Conservation (phyloP, 1,140 invertebrate genomes). For the Tetramorium simillimum region DNA sequence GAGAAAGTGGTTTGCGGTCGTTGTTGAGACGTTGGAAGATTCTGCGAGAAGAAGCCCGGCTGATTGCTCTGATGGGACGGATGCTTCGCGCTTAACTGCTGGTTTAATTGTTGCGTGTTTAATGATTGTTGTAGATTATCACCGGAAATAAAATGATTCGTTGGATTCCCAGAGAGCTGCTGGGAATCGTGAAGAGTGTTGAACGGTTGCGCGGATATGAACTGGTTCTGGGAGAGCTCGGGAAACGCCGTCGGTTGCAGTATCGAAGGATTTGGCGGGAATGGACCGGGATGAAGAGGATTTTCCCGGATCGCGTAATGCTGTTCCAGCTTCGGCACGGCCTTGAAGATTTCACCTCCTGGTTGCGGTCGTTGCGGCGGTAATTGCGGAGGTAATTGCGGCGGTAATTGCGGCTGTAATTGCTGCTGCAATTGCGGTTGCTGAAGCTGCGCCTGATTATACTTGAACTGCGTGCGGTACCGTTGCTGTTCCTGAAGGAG, state of each 20-base stretch:
- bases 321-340: constrained; percentile 91
- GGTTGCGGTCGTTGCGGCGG: constrained; percentile 81
- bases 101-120: constrained; percentile 70
- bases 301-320: constrained; percentile 87
- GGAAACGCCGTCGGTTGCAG: constrained; percentile 64
- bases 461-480: constrained; percentile 82
- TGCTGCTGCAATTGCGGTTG: constrained; percentile 55
- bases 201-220: constrained; percentile 73
- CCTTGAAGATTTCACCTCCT: constrained; percentile 89
- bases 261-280: constrained; percentile 77
- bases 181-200: constrained; percentile 68
- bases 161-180: constrained; percentile 52
- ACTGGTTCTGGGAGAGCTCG: constrained; percentile 68
- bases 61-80: constrained; percentile 70
- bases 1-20: constrained; percentile 56
- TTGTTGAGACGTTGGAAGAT: constrained; percentile 72
- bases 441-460: constrained; percentile 82
- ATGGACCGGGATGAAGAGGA: constrained; percentile 82
- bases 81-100: constrained; percentile 76
- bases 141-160: constrained; percentile 48
- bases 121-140: constrained; percentile 80
- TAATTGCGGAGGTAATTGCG: constrained; percentile 73
- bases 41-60: constrained; percentile 77
- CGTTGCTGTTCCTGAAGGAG: constrained; percentile 85
- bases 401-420: not conserved